Percentiles rank a stretch among this genome's conserved stretches.
phyloP scores from a whole-genome alignment of 2,888 invertebrate species.

The Lasioglossum malachurum region DNA sequence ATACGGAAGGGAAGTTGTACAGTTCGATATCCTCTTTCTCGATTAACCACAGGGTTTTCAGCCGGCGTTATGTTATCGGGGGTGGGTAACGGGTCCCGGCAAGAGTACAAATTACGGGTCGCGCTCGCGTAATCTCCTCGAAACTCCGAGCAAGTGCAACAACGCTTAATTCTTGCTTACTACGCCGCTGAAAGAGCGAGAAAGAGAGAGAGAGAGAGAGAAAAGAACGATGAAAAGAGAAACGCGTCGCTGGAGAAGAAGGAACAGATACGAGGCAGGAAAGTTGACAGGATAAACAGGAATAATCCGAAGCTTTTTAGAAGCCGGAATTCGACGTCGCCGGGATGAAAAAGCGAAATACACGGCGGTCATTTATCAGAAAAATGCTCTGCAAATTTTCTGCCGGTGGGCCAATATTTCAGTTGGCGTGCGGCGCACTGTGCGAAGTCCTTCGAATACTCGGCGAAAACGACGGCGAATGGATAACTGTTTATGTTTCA shows the following conservation, averaged over 20 bases:
- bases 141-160: conserved; percentile 15
- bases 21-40: not conserved
- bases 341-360: conserved; percentile 15
- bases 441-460: conserved; percentile 3
- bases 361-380: conserved; percentile 21
- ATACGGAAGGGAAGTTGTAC: not conserved
- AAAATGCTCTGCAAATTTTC: conserved; percentile 24
- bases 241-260: not conserved
- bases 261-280: not conserved
- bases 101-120: conserved; percentile 15
- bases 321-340: conserved; percentile 16
- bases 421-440: not conserved
- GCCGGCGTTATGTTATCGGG: not conserved
- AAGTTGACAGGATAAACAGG: conserved; percentile 16
- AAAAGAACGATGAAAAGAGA: not conserved
- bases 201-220: not conserved
- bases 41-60: not conserved
- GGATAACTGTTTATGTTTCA: conserved; percentile 24
- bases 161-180: conserved; percentile 18
- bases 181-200: not conserved
- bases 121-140: conserved; percentile 18
- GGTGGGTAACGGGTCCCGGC: not conserved
- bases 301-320: conserved; percentile 21
- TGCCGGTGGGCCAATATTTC: conserved; percentile 19
- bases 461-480: not conserved